These are phyloP conservation scores for Theonella swinhoei DNA, from an alignment of 37 sponge, comb jelly and placozoan genomes.

Conservation along the genomic window DNA sequence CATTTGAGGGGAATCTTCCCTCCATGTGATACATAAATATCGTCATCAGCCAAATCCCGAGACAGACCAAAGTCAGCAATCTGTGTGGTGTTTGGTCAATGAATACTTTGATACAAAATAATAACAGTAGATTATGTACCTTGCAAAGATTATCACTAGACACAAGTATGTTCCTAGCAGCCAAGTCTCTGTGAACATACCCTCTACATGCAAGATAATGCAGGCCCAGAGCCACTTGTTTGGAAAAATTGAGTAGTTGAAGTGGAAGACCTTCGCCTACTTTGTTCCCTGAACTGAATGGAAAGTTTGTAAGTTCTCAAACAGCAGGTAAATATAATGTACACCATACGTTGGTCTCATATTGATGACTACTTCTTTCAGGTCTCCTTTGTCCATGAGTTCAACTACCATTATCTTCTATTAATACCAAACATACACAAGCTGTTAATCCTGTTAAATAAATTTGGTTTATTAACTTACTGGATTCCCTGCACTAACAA, in stretches of 20 bases:
- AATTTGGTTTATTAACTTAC: not conserved
- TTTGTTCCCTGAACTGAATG: not conserved
- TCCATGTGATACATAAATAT: not conserved
- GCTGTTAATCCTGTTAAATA: not conserved
- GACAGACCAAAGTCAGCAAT: not conserved
- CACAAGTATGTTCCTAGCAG: conserved; percentile 47
- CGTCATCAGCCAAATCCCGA: not conserved
- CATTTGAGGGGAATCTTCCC: not conserved
- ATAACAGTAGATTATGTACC: not conserved
- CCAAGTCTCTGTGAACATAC: conserved; percentile 39
- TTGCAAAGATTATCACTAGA: not conserved
- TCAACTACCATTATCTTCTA: conserved; percentile 8
- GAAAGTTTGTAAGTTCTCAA: too few relatives aligned
- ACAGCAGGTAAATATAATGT: not conserved
- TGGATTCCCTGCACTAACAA: not conserved
- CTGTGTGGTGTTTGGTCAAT: not conserved
- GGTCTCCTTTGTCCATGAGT: not conserved
- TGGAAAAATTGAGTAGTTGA: not conserved
- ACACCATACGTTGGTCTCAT: not conserved
- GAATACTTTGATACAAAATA: not conserved
- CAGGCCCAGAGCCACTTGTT: conserved; percentile 32
- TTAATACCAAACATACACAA: not conserved
- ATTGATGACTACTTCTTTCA: not conserved
- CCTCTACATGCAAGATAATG: conserved; percentile 24
- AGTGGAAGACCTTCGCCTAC: not conserved